Percentiles rank a stretch among this genome's conserved stretches.
Evolutionary conservation across 2,113 vertebrate genomes (phyloP).

Genomic region (Clinocottus analis): DNA sequence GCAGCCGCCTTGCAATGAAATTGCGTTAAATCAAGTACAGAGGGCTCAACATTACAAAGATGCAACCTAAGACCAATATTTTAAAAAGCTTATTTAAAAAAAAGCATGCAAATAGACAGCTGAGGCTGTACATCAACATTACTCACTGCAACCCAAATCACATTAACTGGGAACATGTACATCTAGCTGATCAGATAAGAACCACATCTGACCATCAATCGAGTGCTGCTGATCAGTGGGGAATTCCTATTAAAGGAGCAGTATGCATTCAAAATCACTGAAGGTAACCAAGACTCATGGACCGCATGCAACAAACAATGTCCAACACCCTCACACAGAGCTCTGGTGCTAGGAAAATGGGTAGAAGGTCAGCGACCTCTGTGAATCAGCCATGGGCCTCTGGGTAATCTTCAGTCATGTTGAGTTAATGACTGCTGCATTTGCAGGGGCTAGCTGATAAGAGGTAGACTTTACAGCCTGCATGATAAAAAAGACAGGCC

Average conservation of each 20-base stretch:
- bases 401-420: conserved; percentile 73
- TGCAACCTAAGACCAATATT: neutral
- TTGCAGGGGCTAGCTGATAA: conserved; percentile 71
- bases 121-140: neutral
- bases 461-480: conserved; percentile 72
- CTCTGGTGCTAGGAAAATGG: conserved; percentile 45
- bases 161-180: neutral
- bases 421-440: conserved; percentile 73
- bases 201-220: conserved; percentile 3
- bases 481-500: conserved; percentile 63
- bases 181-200: neutral
- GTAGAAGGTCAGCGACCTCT: conserved; percentile 63
- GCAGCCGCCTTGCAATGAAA: conserved; percentile 29
- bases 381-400: conserved; percentile 60
- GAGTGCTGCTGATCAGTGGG: conserved; percentile 12
- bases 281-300: conserved; percentile 25
- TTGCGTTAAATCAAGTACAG: conserved; percentile 11
- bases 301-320: conserved; percentile 7
- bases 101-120: neutral
- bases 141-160: neutral
- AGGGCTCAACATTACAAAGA: conserved; percentile 26
- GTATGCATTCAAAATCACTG: conserved; percentile 27
- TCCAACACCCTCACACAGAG: conserved; percentile 20
- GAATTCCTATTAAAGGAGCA: conserved; percentile 16
- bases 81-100: neutral